Conservation (phyloP, 2,888 invertebrate species). For the Eutolmus rufibarbis region DNA sequence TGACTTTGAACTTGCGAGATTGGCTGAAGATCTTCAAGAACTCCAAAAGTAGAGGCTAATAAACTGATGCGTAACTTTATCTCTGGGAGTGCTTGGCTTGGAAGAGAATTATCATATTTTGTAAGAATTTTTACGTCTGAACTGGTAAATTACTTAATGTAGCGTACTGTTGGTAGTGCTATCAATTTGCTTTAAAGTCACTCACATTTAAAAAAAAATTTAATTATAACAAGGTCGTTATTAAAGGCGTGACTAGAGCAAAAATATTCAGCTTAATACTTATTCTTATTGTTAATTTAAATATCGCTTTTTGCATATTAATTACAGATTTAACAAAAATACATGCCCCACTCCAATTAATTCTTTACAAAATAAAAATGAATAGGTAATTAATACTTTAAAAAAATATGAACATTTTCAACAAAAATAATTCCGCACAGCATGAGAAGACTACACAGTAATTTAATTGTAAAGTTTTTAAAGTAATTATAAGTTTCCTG, state of each 20-base stretch:
- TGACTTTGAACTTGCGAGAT: neutral
- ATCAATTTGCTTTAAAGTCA: neutral
- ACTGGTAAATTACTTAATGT: neutral
- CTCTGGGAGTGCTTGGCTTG: neutral
- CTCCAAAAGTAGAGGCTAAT: neutral
- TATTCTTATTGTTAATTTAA: no score
- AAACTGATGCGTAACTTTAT: neutral
- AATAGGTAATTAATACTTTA: neutral
- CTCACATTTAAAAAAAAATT: neutral
- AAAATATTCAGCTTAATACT: no score
- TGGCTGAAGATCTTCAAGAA: neutral
- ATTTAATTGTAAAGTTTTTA: neutral
- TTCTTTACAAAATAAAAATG: no score
- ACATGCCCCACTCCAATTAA: neutral
- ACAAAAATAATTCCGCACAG: neutral
- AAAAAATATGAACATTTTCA: neutral
- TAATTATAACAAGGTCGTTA: no score
- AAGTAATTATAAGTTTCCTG: neutral
- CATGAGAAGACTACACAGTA: neutral
- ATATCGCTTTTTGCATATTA: no score
- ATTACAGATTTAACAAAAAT: neutral
- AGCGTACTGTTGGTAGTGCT: neutral
- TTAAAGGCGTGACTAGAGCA: no score
- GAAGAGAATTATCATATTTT: neutral
- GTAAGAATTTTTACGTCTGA: neutral